These are phyloP conservation scores for Cettia cetti DNA, from an alignment of 2,113 vertebrate genomes.

Conservation along the genomic window DNA sequence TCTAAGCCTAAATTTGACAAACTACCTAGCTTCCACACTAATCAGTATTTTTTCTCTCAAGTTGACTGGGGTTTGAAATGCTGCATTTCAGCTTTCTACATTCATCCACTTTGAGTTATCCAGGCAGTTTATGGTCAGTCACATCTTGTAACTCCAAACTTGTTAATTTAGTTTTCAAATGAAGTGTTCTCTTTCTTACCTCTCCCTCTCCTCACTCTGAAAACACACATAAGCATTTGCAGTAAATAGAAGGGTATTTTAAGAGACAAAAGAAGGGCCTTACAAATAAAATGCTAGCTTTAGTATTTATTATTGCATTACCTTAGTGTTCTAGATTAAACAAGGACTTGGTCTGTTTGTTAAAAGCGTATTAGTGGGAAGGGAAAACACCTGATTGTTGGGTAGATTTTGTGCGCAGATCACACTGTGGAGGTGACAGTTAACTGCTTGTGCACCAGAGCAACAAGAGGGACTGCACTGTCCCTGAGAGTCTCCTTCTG, in stretches of 20 bases:
- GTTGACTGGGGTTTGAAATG: neutral
- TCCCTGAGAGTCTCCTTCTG: neutral
- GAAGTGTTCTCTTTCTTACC: neutral
- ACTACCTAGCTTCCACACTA: neutral
- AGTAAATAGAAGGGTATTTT: neutral
- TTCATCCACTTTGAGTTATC: neutral
- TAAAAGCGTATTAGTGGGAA: rapidly evolving
- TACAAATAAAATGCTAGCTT: neutral
- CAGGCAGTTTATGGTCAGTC: neutral
- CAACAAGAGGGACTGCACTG: neutral
- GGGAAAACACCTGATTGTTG: neutral
- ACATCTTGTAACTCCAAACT: neutral
- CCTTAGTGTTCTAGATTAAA: too few species aligned
- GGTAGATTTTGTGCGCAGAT: rapidly evolving
- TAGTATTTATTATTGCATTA: neutral
- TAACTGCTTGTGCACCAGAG: neutral
- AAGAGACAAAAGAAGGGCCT: neutral
- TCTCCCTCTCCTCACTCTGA: neutral
- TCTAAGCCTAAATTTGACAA: neutral
- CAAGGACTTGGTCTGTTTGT: rapidly evolving
- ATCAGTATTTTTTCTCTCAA: neutral
- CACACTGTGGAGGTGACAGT: rapidly evolving
- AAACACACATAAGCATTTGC: neutral
- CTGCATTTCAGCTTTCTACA: neutral
- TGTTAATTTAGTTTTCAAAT: neutral